Conservation (phyloP, 2,113 vertebrate species). For the Tor tambroides region DNA sequence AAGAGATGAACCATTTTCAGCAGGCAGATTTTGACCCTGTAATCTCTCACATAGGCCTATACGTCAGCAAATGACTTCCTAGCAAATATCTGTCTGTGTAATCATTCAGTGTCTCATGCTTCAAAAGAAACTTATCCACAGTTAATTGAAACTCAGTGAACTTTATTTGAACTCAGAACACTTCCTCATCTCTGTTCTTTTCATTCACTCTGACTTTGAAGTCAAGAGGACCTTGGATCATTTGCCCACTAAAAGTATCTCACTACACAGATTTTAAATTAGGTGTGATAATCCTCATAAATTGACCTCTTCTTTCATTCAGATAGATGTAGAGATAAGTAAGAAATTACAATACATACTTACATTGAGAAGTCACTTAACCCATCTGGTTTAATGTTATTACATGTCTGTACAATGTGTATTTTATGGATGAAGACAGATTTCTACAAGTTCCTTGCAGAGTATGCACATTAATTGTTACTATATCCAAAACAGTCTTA, state of each 20-base stretch:
- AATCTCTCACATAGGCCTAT: conserved; percentile 22
- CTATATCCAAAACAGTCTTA: too few relatives aligned
- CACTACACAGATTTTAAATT: background rate
- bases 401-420: background rate
- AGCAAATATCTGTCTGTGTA: background rate
- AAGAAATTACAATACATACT: too few relatives aligned
- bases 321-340: background rate
- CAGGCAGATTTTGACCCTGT: conserved; percentile 15
- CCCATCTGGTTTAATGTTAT: background rate
- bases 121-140: background rate
- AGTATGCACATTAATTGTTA: background rate
- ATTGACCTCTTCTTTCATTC: background rate
- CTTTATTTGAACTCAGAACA: background rate
- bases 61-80: conserved; percentile 16
- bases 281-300: background rate
- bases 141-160: conserved; percentile 3
- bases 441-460: background rate
- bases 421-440: background rate
- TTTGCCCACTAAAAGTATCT: background rate
- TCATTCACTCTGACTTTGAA: background rate
- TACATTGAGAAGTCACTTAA: background rate
- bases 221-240: background rate
- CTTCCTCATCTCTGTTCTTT: background rate
- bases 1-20: background rate
- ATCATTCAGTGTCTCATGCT: background rate